Evolutionary conservation across 2,113 vertebrate genomes (phyloP).

Genomic region (Albula glossodonta): DNA sequence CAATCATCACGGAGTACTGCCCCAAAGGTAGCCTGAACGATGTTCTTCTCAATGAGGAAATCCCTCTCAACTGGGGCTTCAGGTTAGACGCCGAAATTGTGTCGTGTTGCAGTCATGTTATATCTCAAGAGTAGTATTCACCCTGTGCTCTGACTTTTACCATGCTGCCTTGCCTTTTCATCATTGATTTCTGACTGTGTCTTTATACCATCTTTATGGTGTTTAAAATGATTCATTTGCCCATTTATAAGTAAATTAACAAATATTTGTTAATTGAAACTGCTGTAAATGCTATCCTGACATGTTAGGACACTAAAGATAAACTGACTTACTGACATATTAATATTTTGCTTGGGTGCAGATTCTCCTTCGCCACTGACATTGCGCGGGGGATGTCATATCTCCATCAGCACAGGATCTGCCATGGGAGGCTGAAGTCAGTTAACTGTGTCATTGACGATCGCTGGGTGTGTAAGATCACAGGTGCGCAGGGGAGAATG

Average conservation of each 20-base stretch:
- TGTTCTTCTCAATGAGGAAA: conserved; percentile 77
- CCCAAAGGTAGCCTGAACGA: conserved; percentile 82
- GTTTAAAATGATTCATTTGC: too few species aligned
- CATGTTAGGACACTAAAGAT: too few species aligned
- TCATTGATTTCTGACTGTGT: too few species aligned
- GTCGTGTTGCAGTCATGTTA: not conserved
- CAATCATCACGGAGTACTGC: conserved; percentile 83
- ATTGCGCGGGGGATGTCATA: conserved; percentile 79
- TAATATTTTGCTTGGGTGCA: conserved; percentile 40
- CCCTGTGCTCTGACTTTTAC: not conserved
- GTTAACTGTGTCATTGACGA: conserved; percentile 80
- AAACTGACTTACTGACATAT: not conserved
- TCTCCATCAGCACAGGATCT: conserved; percentile 79
- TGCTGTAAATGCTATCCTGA: too few species aligned
- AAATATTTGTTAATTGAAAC: too few species aligned
- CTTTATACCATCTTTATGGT: too few species aligned
- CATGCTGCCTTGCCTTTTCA: too few species aligned
- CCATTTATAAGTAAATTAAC: too few species aligned
- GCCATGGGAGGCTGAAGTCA: conserved; percentile 75
- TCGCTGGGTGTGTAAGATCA: conserved; percentile 84
- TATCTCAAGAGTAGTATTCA: not conserved
- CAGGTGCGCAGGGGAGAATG: conserved; percentile 57
- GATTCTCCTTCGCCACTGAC: conserved; percentile 84
- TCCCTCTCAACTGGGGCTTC: conserved; percentile 85
- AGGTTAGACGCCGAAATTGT: conserved; percentile 54